Evolutionary conservation across 2,888 invertebrate genomes (phyloP), one percentile per base, ranked within the genome.

Genomic region (Ectropis crepuscularia): DNA sequence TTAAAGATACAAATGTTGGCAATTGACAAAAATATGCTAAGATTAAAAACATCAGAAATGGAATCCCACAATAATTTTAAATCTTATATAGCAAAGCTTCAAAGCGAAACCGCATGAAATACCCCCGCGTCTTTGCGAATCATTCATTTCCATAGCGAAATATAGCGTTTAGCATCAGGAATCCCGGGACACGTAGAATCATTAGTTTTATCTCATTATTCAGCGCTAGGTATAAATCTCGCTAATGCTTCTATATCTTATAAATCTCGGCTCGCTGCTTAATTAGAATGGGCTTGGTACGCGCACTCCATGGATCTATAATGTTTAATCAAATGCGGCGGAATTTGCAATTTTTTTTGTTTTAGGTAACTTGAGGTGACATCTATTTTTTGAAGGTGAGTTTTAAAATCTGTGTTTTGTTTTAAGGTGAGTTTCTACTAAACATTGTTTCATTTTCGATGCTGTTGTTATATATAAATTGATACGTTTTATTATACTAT

Each of bases 231-330:
- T 86, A 91, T 91, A 91, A 91, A 90, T 91, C 90, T 87, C 80
- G 74, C 85, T 90, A 90, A 90, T 90, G 90, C 88, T 77, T 83
- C 83, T 82, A 87, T 91, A 92, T 91, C 90, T 90, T 89, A 89
- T 90, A 89, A 89, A 92, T 91, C 90, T 90, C 79, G 72, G 80
- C 78, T 78, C 71, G 80, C 81, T 83, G 88, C 86, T 90, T 92
- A 92, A 92, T 91, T 92, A 90, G 89, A 90, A 88, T 85, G 82
- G 80, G 77, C 76, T 72, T 74, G 67, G 68, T 66, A 53, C 58
- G 71, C 72, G 70, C 63, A 63, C 53, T 49, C 51, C 47, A 60
- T 11, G 46, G 65, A 70, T 53, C 66, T 70, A 60, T 45, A 62
- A 42, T 61, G 55, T 65, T 60, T 60, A 68, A 65, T 55, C 43